Conservation (phyloP, 53 echinoderm and acorn worm species). For the Pentamera pediparva region DNA sequence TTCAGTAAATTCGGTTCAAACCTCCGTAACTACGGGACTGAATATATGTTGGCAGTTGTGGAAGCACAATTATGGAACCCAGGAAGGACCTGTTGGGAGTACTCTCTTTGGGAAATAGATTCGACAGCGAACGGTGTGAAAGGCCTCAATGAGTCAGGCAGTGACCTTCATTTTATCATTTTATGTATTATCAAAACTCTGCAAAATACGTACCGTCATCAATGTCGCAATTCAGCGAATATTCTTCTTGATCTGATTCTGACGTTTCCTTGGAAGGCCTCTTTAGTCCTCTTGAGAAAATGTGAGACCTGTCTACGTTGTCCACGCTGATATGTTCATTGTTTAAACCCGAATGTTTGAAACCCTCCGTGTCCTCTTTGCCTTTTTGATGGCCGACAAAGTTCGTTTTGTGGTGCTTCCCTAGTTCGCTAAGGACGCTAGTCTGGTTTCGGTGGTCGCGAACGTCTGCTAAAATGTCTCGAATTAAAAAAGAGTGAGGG, state of each 20-base stretch:
- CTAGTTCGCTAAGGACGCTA: neutral
- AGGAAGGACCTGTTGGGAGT: too few relatives aligned
- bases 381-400: neutral
- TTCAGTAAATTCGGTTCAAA: too few relatives aligned
- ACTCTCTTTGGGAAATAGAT: too few relatives aligned
- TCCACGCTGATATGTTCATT: constrained; percentile 14
- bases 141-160: neutral
- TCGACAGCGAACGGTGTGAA: too few relatives aligned
- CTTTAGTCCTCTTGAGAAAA: constrained; percentile 12
- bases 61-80: too few relatives aligned
- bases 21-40: too few relatives aligned
- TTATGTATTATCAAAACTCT: neutral
- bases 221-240: neutral
- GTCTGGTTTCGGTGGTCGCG: neutral
- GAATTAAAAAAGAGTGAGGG: constrained; percentile 65
- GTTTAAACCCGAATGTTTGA: neutral
- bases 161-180: neutral
- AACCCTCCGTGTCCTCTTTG: neutral
- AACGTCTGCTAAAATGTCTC: constrained; percentile 66
- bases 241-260: constrained; percentile 10
- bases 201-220: constrained; percentile 4
- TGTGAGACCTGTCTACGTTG: neutral
- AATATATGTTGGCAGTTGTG: too few relatives aligned
- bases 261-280: neutral
- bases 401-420: neutral